phyloP scores from a whole-genome alignment of 2,888 invertebrate genomes.

The Alentia gelatinosa region DNA sequence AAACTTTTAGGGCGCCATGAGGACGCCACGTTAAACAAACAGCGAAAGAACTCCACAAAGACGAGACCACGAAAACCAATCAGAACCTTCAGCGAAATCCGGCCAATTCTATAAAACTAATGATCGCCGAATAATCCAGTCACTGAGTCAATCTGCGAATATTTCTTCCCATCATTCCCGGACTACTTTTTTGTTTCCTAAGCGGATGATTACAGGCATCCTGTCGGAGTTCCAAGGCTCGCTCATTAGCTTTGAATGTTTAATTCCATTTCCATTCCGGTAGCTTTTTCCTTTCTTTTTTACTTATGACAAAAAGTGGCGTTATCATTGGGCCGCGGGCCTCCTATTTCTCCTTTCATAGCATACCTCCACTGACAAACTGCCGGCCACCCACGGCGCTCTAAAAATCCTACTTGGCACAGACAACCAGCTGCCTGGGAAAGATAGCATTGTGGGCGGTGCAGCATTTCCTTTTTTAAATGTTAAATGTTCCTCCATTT shows the following conservation, averaged over 20 bases:
- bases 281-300: not conserved
- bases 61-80: not conserved
- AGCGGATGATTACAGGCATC: not conserved
- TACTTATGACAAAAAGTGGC: not conserved
- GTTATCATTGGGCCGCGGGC: not conserved
- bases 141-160: not conserved
- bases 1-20: too few relatives aligned
- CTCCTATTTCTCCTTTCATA: not conserved
- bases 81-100: not conserved
- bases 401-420: not conserved
- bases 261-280: not conserved
- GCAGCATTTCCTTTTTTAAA: too few relatives aligned
- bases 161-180: not conserved
- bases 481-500: too few relatives aligned
- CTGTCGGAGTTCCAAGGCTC: not conserved
- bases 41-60: too few relatives aligned
- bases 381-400: not conserved
- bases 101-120: not conserved
- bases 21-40: too few relatives aligned
- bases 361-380: not conserved
- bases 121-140: not conserved
- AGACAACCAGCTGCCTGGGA: not conserved
- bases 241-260: not conserved
- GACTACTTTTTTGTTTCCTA: not conserved
- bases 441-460: not conserved